These are phyloP conservation scores for Lasioglossum villosulum DNA, from an alignment of 2,888 invertebrate genomes.

Conservation along the genomic window DNA sequence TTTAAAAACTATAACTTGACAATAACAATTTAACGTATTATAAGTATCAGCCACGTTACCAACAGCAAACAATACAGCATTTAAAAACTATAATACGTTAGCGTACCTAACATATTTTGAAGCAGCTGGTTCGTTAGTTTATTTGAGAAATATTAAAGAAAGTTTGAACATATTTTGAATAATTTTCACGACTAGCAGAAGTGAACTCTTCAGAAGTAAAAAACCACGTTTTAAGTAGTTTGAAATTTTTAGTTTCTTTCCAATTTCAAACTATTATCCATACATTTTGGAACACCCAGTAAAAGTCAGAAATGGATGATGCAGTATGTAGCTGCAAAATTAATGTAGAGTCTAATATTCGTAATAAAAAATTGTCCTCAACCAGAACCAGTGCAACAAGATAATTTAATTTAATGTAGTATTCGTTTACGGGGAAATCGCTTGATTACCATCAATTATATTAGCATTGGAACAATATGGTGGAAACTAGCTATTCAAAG, in stretches of 20 bases:
- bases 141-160: background rate
- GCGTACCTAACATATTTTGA: too few species aligned
- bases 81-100: too few species aligned
- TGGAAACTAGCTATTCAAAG: background rate
- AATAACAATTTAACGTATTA: too few species aligned
- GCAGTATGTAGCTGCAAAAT: background rate
- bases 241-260: too few species aligned
- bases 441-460: background rate
- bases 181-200: background rate
- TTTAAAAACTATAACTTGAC: too few species aligned
- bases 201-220: too few species aligned
- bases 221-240: background rate
- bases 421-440: background rate
- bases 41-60: too few species aligned
- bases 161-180: background rate
- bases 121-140: background rate
- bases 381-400: background rate
- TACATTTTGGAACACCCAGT: background rate
- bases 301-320: background rate
- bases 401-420: background rate
- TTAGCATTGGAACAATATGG: background rate
- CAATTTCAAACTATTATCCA: background rate
- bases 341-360: background rate
- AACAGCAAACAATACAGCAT: too few species aligned
- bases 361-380: background rate